A percentile compares a stretch with the other conserved stretches of the same genome.
These are phyloP conservation scores for Scolanthus callimorphus DNA, from an alignment of 92 coral and sea anemone species.

Conservation along the genomic window DNA sequence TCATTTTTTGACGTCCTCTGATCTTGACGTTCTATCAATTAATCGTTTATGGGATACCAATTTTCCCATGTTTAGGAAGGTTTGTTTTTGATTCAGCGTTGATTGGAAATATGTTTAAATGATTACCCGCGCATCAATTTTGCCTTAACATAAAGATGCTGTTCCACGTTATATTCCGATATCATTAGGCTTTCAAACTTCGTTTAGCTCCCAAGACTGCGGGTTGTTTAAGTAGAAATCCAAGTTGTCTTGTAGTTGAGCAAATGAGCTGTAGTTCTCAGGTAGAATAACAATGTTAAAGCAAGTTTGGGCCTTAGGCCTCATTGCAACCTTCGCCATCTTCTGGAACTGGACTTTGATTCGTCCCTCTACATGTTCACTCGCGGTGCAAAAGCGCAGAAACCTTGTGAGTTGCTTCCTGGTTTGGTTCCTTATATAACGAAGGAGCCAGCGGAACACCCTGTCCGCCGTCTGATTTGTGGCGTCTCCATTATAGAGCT, in stretches of 20 bases:
- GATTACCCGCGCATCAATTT: no score
- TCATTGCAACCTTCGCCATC: conserved; percentile 44
- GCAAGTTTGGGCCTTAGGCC: conserved; percentile 47
- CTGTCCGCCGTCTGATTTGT: conserved; percentile 20
- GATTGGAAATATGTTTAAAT: no score
- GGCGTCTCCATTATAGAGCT: conserved; percentile 9
- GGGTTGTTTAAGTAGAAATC: conserved; percentile 18
- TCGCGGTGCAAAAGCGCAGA: conserved; percentile 67
- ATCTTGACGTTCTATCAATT: no score
- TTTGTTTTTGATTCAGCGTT: no score
- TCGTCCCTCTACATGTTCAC: conserved; percentile 25
- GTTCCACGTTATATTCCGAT: no score
- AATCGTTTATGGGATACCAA: no score
- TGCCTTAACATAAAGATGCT: no score
- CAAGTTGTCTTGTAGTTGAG: conserved; percentile 11
- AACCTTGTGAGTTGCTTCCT: conserved; percentile 31
- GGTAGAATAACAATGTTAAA: conserved; percentile 29
- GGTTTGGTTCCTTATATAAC: conserved; percentile 44
- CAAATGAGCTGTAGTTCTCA: conserved; percentile 26
- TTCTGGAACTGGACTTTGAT: conserved; percentile 34
- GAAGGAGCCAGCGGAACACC: conserved; percentile 44
- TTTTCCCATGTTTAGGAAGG: no score
- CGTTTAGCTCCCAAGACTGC: conserved; percentile 13
- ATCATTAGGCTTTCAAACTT: no score
- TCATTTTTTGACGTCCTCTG: no score